A percentile compares a stretch with the other conserved stretches of the same genome.
These are phyloP conservation scores for Limnephilus auricula DNA, from an alignment of 2,888 invertebrate species.

Conservation along the genomic window DNA sequence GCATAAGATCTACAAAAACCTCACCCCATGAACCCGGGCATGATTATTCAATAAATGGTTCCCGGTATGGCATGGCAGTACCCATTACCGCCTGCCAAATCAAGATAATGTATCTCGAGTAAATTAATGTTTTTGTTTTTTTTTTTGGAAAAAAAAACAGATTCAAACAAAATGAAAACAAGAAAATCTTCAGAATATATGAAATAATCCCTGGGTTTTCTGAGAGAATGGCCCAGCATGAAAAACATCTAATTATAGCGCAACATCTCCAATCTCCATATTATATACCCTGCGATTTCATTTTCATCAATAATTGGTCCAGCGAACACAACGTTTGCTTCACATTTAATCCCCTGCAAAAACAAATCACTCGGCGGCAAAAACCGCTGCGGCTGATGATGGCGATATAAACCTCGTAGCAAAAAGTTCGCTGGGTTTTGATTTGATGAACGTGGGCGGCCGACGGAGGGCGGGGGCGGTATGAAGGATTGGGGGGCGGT, in stretches of 20 bases:
- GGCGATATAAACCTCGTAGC: constrained; percentile 14
- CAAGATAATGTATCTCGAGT: neutral
- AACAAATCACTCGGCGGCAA: constrained; percentile 42
- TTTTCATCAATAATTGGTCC: neutral
- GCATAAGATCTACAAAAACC: too few species aligned
- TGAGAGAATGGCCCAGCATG: neutral
- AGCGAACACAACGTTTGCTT: neutral
- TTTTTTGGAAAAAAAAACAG: neutral
- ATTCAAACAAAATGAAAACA: too few species aligned
- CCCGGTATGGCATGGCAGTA: too few species aligned
- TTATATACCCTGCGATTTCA: neutral
- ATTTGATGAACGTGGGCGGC: constrained; percentile 56
- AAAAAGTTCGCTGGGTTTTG: constrained; percentile 45
- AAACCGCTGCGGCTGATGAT: constrained; percentile 29
- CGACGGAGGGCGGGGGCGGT: constrained; percentile 60
- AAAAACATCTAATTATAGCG: neutral
- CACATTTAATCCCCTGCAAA: constrained; percentile 37
- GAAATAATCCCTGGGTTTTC: neutral
- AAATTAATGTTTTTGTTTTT: neutral
- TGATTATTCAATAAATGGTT: too few species aligned
- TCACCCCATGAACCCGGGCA: too few species aligned
- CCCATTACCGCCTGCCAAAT: too few species aligned
- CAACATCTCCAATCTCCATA: neutral
- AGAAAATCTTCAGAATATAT: neutral
- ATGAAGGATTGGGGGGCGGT: neutral